Evolutionary conservation across 2,888 invertebrate species (phyloP).

Genomic region (Aradus depressus): DNA sequence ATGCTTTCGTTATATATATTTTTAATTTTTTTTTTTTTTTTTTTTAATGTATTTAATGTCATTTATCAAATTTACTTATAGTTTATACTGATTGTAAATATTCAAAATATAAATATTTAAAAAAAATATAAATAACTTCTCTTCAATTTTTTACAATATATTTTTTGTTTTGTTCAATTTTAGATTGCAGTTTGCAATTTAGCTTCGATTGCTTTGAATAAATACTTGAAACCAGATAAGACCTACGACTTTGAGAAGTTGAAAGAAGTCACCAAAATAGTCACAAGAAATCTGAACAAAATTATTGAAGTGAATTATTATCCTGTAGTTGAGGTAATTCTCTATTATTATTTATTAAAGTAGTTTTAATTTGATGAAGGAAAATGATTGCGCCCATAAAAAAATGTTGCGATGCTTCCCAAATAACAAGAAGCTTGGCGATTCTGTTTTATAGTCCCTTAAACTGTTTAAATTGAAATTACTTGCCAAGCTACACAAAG

Average conservation of each 20-base stretch:
- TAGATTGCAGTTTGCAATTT: conserved; percentile 90
- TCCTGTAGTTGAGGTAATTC: conserved; percentile 72
- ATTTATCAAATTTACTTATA: background rate
- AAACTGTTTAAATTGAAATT: no score
- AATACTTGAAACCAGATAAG: conserved; percentile 71
- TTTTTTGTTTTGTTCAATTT: conserved; percentile 17
- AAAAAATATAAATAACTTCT: background rate
- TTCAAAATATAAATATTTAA: conserved; percentile 2
- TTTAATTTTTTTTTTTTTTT: background rate
- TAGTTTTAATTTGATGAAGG: no score
- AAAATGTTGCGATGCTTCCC: no score
- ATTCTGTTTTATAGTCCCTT: no score
- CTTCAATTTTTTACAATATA: conserved; percentile 1
- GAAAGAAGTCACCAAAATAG: conserved; percentile 74
- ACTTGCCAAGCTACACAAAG: no score
- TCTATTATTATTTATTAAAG: no score
- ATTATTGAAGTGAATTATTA: conserved; percentile 95
- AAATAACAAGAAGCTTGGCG: no score
- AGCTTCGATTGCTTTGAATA: conserved; percentile 92
- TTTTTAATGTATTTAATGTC: background rate
- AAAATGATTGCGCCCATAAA: no score
- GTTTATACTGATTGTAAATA: background rate
- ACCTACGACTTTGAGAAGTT: conserved; percentile 80
- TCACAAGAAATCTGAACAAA: conserved; percentile 86
- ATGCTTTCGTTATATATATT: background rate